Conservation (phyloP, 2,113 vertebrate genomes). For the Limnothrissa miodon region DNA sequence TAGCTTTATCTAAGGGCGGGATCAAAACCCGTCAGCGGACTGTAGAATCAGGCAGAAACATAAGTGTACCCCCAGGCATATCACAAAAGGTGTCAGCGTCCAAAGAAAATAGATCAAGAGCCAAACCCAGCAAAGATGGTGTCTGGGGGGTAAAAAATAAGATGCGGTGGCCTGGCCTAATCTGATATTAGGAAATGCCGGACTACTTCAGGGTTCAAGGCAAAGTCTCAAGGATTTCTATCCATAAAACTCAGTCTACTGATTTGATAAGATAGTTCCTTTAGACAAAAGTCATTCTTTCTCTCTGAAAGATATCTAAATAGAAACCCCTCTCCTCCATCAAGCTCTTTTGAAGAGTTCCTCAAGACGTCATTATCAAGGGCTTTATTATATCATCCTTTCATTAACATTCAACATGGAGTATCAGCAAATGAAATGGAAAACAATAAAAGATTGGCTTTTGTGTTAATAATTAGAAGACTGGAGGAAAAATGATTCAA, state of each 20-base stretch:
- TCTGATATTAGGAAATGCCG: conserved; percentile 36
- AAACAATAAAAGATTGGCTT: neutral
- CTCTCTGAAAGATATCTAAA: neutral
- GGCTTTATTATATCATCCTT: neutral
- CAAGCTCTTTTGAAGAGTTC: neutral
- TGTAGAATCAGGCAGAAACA: conserved; percentile 11
- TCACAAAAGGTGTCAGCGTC: conserved; percentile 13
- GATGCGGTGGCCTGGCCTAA: conserved; percentile 27
- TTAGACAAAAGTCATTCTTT: conserved; percentile 3
- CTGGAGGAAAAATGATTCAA: neutral
- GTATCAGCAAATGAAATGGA: neutral
- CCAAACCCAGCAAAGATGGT: conserved; percentile 23
- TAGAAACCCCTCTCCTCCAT: neutral
- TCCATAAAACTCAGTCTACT: conserved; percentile 32
- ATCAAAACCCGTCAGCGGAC: neutral
- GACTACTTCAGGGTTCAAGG: conserved; percentile 21
- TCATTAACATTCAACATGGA: neutral
- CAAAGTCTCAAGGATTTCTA: neutral
- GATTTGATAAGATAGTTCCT: conserved; percentile 31
- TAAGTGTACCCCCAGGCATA: conserved; percentile 16
- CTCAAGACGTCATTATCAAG: neutral
- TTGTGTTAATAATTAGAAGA: neutral
- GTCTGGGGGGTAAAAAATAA: conserved; percentile 12
- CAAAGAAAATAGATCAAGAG: conserved; percentile 34
- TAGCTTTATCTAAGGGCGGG: neutral